These are phyloP conservation scores for Archips xylosteana DNA, from an alignment of 2,888 invertebrate species.

Conservation along the genomic window DNA sequence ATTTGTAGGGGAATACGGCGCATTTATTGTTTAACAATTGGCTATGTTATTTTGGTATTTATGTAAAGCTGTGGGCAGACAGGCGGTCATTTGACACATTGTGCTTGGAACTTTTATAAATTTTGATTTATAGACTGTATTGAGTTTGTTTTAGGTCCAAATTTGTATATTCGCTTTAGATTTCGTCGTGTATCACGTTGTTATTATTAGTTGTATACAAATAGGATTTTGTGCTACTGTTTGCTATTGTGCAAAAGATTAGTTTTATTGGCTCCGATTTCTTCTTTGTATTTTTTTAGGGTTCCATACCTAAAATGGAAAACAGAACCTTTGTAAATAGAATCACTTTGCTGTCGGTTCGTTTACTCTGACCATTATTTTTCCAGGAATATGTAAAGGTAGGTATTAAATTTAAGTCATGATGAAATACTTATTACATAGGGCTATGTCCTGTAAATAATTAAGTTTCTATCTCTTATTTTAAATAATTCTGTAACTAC, in stretches of 20 bases:
- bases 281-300: neutral
- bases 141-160: neutral
- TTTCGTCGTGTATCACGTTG: conserved; percentile 8
- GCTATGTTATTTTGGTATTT: conserved; percentile 5
- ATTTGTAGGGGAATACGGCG: neutral
- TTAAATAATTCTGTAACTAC: too few species aligned
- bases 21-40: neutral
- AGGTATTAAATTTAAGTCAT: too few species aligned
- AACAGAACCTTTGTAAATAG: too few species aligned
- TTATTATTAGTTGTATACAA: conserved; percentile 36
- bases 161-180: neutral
- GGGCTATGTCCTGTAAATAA: too few species aligned
- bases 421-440: too few species aligned
- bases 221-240: conserved; percentile 36
- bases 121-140: neutral
- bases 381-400: too few species aligned
- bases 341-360: too few species aligned
- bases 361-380: too few species aligned
- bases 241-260: conserved; percentile 29
- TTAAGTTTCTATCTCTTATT: too few species aligned
- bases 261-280: conserved; percentile 32
- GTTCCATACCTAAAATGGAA: too few species aligned
- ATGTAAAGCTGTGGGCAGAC: conserved; percentile 24
- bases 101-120: neutral
- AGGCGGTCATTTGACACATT: conserved; percentile 23